Evolutionary conservation across 2,797 vertebrate genomes (phyloP), one percentile per base, ranked within the genome.

Genomic region (Chaetophractus vellerosus): DNA sequence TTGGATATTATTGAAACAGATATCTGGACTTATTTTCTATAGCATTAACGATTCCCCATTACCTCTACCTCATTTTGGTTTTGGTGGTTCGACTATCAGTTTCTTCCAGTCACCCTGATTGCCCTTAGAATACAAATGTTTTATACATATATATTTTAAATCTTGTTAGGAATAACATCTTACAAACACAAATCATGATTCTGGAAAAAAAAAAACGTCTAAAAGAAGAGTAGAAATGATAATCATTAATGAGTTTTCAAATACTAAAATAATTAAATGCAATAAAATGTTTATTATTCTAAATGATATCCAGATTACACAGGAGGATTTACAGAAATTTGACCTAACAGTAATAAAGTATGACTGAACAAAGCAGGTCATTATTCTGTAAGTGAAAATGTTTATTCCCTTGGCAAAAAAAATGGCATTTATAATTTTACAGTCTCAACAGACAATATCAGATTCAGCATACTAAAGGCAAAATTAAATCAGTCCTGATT

Each of bases 391-490:
- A 81, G 50, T 76, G 45, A 90, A 94, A 86, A 69, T 95, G 28
- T 90, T 86, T 96, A 89, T 88, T 88, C 88, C 81, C n/a, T 79
- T 68, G 64, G 57, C 71, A 41, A 88, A 82, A 84, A 55, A 48
- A 9, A 71, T 76, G 76, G 38, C 55, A 85, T 95, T 90, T 93
- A 26, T 86, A 79, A 95, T 84, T 87, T 95, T 91, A 86, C 85
- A 79, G 63, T 83, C 80, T 94, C 75, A 83, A 93, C 83, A 84
- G 41, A 79, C 31, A 83, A 5, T 33, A 90, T 76, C 6, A 84
- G 18, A 83, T 91, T 87, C 50, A 81, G 88, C 48, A 94, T 91
- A 55, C 72, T 95, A 96, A 96, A 78, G 76, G 76, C 24, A 83
- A 90, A 93, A 90, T 78, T 78, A 87, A 88, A 95, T 94, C 81